phyloP scores from a whole-genome alignment of 2,888 invertebrate genomes.

The Andrena dorsata region DNA sequence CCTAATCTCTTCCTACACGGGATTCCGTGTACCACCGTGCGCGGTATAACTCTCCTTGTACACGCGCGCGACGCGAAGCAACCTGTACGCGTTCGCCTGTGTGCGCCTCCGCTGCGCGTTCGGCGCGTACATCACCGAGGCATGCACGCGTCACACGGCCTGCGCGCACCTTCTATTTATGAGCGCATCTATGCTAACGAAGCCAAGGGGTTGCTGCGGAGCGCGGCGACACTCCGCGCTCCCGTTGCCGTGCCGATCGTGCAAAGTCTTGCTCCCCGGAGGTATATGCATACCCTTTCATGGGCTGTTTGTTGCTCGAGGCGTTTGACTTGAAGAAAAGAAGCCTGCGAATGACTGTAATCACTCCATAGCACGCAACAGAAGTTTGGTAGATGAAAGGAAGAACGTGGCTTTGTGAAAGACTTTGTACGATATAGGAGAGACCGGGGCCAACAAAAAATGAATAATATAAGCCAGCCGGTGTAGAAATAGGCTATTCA shows the following conservation, averaged over 20 bases:
- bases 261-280: background rate
- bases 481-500: too few species aligned
- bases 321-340: too few species aligned
- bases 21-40: background rate
- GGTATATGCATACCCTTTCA: too few species aligned
- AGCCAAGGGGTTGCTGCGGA: conserved; percentile 22
- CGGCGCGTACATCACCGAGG: conserved; percentile 18
- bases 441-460: too few species aligned
- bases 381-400: too few species aligned
- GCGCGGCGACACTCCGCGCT: conserved; percentile 11
- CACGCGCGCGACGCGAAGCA: conserved; percentile 16
- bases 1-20: conserved; percentile 33
- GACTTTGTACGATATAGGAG: too few species aligned
- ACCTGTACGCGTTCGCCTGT: conserved; percentile 17
- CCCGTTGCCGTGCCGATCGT: conserved; percentile 21
- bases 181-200: conserved; percentile 41
- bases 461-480: too few species aligned
- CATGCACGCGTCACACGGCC: conserved; percentile 39
- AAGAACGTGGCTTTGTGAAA: too few species aligned
- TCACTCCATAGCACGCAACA: too few species aligned
- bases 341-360: too few species aligned
- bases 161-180: conserved; percentile 47
- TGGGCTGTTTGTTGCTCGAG: too few species aligned
- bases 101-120: conserved; percentile 18
- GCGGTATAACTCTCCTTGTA: conserved; percentile 12